phyloP scores from a whole-genome alignment of 2,113 vertebrate genomes.

The Myrmecobius fasciatus region DNA sequence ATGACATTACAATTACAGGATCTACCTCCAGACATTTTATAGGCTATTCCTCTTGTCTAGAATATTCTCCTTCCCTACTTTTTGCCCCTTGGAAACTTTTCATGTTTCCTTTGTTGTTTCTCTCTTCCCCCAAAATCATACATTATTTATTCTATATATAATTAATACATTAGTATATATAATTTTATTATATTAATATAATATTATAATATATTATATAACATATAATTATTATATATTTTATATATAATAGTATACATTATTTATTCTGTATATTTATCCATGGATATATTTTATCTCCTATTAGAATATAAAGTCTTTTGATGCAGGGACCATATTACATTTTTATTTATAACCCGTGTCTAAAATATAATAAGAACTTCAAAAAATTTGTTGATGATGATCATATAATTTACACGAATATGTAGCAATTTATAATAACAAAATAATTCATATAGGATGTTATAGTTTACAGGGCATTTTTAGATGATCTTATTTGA shows the following conservation, averaged over 20 bases:
- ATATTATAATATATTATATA: too few relatives aligned
- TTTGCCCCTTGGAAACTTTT: not conserved
- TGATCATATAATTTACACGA: not conserved
- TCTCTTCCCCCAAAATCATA: not conserved
- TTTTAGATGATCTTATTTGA: not conserved
- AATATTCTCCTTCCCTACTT: not conserved
- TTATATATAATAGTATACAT: too few relatives aligned
- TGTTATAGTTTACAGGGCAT: not conserved
- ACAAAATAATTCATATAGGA: not conserved
- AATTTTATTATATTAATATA: too few relatives aligned
- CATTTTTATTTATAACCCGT: not conserved
- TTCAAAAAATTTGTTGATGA: not conserved
- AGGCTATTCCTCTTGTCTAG: not conserved
- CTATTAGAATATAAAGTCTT: not conserved
- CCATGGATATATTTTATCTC: not conserved
- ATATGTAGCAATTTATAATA: not conserved
- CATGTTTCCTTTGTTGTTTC: not conserved
- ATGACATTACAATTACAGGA: not conserved
- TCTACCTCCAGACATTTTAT: not conserved
- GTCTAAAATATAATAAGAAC: not conserved
- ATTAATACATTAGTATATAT: too few relatives aligned
- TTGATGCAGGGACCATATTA: not conserved
- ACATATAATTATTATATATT: too few relatives aligned
- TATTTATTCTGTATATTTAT: not conserved
- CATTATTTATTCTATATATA: not conserved